These are phyloP conservation scores for Ethmia dodecea DNA, from an alignment of 2,888 invertebrate species.

Conservation along the genomic window DNA sequence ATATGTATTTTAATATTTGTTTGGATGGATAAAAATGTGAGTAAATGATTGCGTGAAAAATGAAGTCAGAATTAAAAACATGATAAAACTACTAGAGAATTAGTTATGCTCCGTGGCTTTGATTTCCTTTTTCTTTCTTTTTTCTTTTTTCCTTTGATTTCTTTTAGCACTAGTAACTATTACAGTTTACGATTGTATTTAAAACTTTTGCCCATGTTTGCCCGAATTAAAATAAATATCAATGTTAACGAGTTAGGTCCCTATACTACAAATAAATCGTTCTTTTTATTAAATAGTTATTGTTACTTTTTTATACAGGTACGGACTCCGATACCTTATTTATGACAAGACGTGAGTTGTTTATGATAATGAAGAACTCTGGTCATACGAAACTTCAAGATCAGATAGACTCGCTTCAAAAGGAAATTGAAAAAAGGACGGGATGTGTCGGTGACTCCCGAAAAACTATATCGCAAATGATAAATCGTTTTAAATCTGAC, in stretches of 20 bases:
- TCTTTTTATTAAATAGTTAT: background rate
- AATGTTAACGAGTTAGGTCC: background rate
- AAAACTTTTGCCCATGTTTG: too few species aligned
- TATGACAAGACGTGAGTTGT: slow-evolving; percentile 2
- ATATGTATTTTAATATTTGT: too few species aligned
- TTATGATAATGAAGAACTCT: slow-evolving; percentile 2
- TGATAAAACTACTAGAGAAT: too few species aligned
- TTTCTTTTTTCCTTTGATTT: too few species aligned
- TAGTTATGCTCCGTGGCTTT: too few species aligned
- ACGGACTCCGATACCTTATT: slow-evolving; percentile 3
- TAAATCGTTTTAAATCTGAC: slow-evolving; percentile 3
- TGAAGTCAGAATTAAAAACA: too few species aligned
- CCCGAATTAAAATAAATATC: too few species aligned
- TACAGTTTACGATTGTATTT: too few species aligned
- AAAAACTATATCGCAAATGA: slow-evolving; percentile 1
- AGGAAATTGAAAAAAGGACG: slow-evolving; percentile 3
- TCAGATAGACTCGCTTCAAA: background rate
- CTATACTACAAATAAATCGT: background rate
- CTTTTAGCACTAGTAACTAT: too few species aligned
- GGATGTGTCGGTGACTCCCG: background rate
- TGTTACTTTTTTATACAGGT: slow-evolving; percentile 5
- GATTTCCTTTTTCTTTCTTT: too few species aligned
- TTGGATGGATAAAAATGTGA: too few species aligned
- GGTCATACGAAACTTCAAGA: slow-evolving; percentile 1
- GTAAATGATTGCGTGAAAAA: too few species aligned